phyloP scores from a whole-genome alignment of 2,888 invertebrate species.

The Aporophyla lueneburgensis region DNA sequence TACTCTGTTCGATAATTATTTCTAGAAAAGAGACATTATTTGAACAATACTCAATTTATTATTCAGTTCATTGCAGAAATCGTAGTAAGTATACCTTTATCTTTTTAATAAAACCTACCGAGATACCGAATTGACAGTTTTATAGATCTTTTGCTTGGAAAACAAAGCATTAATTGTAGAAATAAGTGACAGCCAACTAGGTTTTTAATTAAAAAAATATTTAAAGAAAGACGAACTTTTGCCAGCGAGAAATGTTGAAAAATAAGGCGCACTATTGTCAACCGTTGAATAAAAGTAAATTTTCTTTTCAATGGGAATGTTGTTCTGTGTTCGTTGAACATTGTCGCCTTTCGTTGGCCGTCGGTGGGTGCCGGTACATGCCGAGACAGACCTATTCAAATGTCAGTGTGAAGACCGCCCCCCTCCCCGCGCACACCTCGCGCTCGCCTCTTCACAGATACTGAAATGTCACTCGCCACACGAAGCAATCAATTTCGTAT shows the following conservation, averaged over 20 bases:
- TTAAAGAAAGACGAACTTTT: slow-evolving; percentile 45
- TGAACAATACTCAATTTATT: slow-evolving; percentile 35
- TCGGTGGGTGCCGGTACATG: slow-evolving; percentile 89
- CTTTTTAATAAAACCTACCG: slow-evolving; percentile 48
- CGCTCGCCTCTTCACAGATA: slow-evolving; percentile 76
- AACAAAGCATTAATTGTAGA: slow-evolving; percentile 37
- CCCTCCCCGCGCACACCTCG: slow-evolving; percentile 70
- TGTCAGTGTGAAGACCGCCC: slow-evolving; percentile 86
- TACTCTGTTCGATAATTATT: slow-evolving; percentile 19
- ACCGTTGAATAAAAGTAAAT: slow-evolving; percentile 86
- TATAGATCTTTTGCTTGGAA: slow-evolving; percentile 39
- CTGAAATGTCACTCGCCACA: slow-evolving; percentile 90
- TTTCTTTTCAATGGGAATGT: slow-evolving; percentile 88
- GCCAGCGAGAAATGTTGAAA: slow-evolving; percentile 73
- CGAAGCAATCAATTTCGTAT: slow-evolving; percentile 91
- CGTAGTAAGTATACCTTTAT: slow-evolving; percentile 40
- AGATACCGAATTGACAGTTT: slow-evolving; percentile 57
- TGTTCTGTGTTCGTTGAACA: slow-evolving; percentile 87
- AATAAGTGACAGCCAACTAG: slow-evolving; percentile 1
- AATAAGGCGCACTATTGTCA: slow-evolving; percentile 83
- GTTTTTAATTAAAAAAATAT: slow-evolving; percentile 21
- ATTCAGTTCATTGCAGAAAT: slow-evolving; percentile 35
- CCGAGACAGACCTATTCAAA: slow-evolving; percentile 90
- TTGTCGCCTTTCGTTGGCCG: slow-evolving; percentile 89
- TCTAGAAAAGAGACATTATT: slow-evolving; percentile 43